Percentiles rank a stretch among this genome's conserved stretches.
Conservation (phyloP, 2,113 vertebrate species). For the Sylvietta virens region DNA sequence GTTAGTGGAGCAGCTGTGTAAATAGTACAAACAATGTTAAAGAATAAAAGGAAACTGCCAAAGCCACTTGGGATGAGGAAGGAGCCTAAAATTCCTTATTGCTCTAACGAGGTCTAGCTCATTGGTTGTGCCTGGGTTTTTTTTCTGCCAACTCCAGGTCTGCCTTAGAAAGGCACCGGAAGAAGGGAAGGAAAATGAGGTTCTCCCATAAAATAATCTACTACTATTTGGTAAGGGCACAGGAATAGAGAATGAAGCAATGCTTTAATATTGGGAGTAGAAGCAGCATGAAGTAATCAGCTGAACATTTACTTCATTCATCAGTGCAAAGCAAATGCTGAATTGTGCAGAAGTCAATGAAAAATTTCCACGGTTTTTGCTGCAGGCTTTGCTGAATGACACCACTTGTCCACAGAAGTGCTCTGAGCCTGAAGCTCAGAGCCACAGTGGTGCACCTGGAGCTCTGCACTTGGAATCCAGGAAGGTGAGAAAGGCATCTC, state of each 20-base stretch:
- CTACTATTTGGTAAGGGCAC: not conserved
- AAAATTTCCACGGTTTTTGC: not conserved
- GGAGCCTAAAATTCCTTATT: not conserved
- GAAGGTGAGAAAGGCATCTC: not conserved
- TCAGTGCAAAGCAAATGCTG: not conserved
- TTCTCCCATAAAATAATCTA: slow-evolving; percentile 3
- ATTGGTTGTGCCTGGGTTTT: not conserved
- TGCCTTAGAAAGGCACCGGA: not conserved
- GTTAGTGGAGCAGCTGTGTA: slow-evolving; percentile 63
- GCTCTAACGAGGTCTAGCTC: not conserved
- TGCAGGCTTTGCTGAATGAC: not conserved
- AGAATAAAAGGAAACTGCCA: slow-evolving; percentile 60
- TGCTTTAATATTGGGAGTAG: not conserved
- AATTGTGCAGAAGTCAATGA: not conserved
- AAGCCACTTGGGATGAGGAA: slow-evolving; percentile 33
- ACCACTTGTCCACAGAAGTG: not conserved
- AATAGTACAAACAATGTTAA: slow-evolving; percentile 53
- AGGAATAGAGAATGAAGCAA: not conserved
- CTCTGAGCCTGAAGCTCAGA: not conserved
- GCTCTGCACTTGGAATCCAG: not conserved
- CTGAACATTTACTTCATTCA: slow-evolving; percentile 4
- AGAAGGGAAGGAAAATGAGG: slow-evolving; percentile 31
- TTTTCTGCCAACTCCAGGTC: not conserved
- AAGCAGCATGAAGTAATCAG: not conserved
- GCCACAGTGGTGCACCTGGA: not conserved